Evolutionary conservation across 2,113 vertebrate species (phyloP).

Genomic region (Riparia riparia): DNA sequence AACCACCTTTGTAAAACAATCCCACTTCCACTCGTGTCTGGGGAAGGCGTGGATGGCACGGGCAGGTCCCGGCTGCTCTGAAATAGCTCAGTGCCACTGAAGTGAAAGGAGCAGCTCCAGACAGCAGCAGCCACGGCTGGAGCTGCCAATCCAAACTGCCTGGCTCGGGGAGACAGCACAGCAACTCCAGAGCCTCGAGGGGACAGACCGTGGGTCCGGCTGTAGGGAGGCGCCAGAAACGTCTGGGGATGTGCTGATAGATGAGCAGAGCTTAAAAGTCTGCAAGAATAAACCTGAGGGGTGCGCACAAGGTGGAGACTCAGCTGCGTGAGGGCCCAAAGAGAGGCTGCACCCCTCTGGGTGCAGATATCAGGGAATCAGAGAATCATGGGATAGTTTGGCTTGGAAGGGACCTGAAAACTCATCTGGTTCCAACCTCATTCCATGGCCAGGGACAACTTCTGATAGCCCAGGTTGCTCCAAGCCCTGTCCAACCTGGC

Average conservation of each 20-base stretch:
- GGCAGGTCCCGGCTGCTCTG: neutral
- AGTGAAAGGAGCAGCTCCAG: conserved; percentile 1
- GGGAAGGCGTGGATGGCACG: rapidly evolving
- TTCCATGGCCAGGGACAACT: neutral
- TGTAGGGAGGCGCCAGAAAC: neutral
- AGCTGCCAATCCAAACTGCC: neutral
- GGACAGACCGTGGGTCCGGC: neutral
- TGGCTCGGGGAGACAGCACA: rapidly evolving
- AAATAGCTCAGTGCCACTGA: conserved; percentile 22
- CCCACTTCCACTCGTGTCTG: neutral
- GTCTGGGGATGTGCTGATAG: neutral
- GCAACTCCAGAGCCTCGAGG: neutral
- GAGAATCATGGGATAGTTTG: neutral
- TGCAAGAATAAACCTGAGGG: neutral
- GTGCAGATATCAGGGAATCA: neutral
- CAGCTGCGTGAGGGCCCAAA: neutral
- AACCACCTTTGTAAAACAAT: neutral
- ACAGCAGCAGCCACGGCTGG: neutral
- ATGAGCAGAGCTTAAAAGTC: neutral
- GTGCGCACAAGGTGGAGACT: neutral
- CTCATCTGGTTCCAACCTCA: neutral
- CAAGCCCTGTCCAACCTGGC: neutral
- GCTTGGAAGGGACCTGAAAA: neutral
- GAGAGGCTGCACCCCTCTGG: neutral
- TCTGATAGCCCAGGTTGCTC: neutral